Evolutionary conservation across 2,888 invertebrate genomes (phyloP).

Genomic region (Iselma pallidipennis): DNA sequence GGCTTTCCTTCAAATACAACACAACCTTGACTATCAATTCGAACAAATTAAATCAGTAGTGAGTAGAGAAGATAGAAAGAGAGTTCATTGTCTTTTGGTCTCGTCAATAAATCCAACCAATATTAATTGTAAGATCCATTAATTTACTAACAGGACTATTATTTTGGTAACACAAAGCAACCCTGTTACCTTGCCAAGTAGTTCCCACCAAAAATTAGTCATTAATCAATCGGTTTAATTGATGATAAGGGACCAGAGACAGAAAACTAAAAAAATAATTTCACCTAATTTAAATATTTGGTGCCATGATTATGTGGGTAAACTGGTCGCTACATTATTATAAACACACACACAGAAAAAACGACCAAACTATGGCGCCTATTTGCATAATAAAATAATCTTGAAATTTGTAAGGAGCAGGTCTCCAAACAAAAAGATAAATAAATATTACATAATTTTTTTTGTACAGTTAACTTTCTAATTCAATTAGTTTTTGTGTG

Average conservation of each 20-base stretch:
- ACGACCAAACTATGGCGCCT: constrained; percentile 13
- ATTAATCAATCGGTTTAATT: background rate
- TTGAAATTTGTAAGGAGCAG: constrained; percentile 6
- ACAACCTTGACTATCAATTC: constrained; percentile 17
- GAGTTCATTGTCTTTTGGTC: constrained; percentile 13
- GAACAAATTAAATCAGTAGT: constrained; percentile 14
- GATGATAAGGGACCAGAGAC: background rate
- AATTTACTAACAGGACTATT: background rate
- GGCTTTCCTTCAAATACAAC: background rate
- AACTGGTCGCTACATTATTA: constrained; percentile 16
- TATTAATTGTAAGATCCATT: background rate
- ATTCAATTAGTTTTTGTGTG: too few species aligned
- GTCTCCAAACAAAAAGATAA: background rate
- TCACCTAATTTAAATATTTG: constrained; percentile 8
- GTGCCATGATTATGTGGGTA: constrained; percentile 10
- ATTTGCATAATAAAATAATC: constrained; percentile 10
- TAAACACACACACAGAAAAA: constrained; percentile 14
- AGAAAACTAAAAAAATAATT: background rate
- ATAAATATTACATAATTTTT: background rate
- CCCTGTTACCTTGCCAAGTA: background rate
- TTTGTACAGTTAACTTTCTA: background rate
- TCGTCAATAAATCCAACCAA: background rate
- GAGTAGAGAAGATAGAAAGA: constrained; percentile 6
- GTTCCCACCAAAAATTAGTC: background rate
- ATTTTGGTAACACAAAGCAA: background rate